Conservation (phyloP, 2,888 invertebrate genomes). For the Apeira syringaria region DNA sequence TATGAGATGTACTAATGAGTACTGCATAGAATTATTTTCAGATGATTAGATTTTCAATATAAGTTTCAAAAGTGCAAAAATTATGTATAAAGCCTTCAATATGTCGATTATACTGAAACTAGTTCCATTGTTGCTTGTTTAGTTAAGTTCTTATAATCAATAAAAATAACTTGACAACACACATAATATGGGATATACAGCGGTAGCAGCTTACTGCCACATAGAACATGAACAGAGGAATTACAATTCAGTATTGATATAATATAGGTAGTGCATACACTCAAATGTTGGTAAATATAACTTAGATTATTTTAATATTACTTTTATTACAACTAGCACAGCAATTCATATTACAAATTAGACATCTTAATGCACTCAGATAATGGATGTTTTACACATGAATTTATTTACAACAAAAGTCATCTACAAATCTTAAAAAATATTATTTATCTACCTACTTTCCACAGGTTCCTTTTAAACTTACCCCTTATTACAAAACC, state of each 20-base stretch:
- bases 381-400: constrained; percentile 23
- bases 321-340: constrained; percentile 29
- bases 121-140: too few species aligned
- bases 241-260: constrained; percentile 10
- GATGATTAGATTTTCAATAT: too few species aligned
- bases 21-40: too few species aligned
- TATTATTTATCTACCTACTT: constrained; percentile 1
- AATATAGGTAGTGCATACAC: constrained; percentile 20
- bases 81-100: too few species aligned
- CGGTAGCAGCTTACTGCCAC: constrained; percentile 6
- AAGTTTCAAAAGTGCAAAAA: too few species aligned
- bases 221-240: constrained; percentile 16
- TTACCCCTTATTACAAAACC: constrained; percentile 1
- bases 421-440: not conserved
- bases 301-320: constrained; percentile 4
- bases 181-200: not conserved
- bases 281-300: constrained; percentile 18
- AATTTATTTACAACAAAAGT: too few species aligned
- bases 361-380: constrained; percentile 19
- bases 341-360: constrained; percentile 24
- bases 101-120: too few species aligned
- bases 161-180: not conserved
- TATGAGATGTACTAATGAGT: too few species aligned
- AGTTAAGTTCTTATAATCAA: too few species aligned
- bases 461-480: constrained; percentile 11